These are phyloP conservation scores for Myoxocephalus aenaeus DNA, from an alignment of 2,797 vertebrate species.

Conservation along the genomic window DNA sequence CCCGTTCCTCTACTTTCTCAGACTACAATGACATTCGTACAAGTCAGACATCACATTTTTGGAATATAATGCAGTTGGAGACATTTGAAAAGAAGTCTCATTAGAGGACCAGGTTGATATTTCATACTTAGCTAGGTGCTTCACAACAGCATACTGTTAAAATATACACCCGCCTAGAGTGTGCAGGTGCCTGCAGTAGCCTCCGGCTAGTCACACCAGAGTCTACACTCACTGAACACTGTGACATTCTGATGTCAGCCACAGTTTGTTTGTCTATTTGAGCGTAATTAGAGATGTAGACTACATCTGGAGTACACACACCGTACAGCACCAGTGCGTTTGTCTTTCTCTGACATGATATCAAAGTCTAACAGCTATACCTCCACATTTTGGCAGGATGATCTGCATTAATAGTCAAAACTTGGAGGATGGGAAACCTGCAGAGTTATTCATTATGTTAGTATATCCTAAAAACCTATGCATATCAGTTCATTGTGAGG, in stretches of 20 bases:
- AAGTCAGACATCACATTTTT: conserved; percentile 24
- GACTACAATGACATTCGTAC: conserved; percentile 13
- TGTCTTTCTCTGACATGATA: not conserved
- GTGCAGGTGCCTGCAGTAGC: conserved; percentile 22
- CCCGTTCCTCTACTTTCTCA: conserved; percentile 10
- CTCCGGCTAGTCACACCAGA: conserved; percentile 43
- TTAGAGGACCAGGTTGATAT: conserved; percentile 49
- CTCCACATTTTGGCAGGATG: not conserved
- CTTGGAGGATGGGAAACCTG: not conserved
- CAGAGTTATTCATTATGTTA: not conserved
- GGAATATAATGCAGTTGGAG: conserved; percentile 24
- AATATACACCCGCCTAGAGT: conserved; percentile 24
- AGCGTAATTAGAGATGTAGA: not conserved
- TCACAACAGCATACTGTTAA: conserved; percentile 24
- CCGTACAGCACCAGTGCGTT: not conserved
- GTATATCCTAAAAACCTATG: not conserved
- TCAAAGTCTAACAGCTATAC: not conserved
- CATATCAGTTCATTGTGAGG: not conserved
- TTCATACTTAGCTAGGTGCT: conserved; percentile 41
- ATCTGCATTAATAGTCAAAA: not conserved
- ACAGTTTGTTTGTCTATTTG: not conserved
- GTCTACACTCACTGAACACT: conserved; percentile 26
- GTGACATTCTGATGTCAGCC: conserved; percentile 26
- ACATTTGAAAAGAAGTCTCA: conserved; percentile 37
- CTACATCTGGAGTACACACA: not conserved